These are phyloP conservation scores for Riparia riparia DNA, from an alignment of 2,113 vertebrate genomes.

Conservation along the genomic window DNA sequence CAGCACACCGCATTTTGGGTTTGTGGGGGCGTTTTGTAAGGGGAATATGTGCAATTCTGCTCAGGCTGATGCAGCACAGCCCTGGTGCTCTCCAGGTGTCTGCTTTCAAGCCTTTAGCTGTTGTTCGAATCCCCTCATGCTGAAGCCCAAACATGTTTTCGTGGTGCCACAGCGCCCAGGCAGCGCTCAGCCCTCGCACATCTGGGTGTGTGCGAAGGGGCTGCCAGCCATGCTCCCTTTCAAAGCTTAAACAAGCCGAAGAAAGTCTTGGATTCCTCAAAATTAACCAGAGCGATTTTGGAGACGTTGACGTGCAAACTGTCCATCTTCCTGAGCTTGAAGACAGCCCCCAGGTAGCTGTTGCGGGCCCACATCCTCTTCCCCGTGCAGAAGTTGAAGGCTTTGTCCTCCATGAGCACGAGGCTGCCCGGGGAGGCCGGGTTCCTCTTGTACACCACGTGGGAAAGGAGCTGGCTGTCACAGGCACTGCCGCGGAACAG, in stretches of 20 bases:
- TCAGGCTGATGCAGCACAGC: not conserved
- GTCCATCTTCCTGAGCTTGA: conserved; percentile 73
- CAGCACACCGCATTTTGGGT: not conserved
- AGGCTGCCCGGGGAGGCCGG: conserved; percentile 29
- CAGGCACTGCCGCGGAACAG: conserved; percentile 80
- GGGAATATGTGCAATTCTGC: not conserved
- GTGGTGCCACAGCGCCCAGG: not conserved
- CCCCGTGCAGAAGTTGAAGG: conserved; percentile 54
- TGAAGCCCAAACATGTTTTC: not conserved
- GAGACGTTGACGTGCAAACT: conserved; percentile 78
- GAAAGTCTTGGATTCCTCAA: conserved; percentile 81
- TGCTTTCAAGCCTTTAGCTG: not conserved
- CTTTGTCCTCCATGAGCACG: conserved; percentile 77
- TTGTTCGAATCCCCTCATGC: not conserved
- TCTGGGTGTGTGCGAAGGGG: fast-evolving
- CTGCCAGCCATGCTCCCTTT: not conserved
- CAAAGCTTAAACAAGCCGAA: conserved; percentile 82
- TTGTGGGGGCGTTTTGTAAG: not conserved
- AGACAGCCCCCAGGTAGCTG: conserved; percentile 79
- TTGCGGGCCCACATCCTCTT: conserved; percentile 70
- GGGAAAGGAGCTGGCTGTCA: conserved; percentile 50
- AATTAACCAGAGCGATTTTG: conserved; percentile 62
- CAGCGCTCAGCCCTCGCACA: fast-evolving
- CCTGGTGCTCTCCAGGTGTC: not conserved
- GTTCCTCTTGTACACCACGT: conserved; percentile 78